phyloP scores from a whole-genome alignment of 2,888 invertebrate genomes.

The Idaea biselata region DNA sequence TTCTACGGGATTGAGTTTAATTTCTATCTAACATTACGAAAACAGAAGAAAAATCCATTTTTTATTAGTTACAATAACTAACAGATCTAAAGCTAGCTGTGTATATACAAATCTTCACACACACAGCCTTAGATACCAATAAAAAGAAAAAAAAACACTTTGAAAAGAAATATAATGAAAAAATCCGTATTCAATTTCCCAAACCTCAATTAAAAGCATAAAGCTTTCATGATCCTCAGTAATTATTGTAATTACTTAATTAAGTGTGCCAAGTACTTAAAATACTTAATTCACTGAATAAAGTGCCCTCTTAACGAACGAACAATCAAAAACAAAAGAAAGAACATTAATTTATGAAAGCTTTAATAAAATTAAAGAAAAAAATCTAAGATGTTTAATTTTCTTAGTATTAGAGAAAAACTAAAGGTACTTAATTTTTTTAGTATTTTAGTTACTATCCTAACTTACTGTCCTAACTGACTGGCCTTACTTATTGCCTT shows the following conservation, averaged over 20 bases:
- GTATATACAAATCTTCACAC: too few species aligned
- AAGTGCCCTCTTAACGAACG: constrained; percentile 1
- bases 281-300: background rate
- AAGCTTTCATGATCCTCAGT: background rate
- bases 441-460: too few species aligned
- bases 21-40: too few species aligned
- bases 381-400: background rate
- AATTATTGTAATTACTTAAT: background rate
- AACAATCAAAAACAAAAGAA: constrained; percentile 1
- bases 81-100: too few species aligned
- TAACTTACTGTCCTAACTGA: too few species aligned
- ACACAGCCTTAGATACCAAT: too few species aligned
- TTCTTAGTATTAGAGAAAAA: too few species aligned
- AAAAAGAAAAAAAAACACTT: background rate
- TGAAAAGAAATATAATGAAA: background rate
- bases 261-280: background rate
- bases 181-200: background rate
- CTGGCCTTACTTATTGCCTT: too few species aligned
- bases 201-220: background rate
- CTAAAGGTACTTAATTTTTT: too few species aligned
- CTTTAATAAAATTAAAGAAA: background rate
- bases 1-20: too few species aligned
- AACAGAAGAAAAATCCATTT: too few species aligned
- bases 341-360: background rate
- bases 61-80: too few species aligned